Evolutionary conservation across 2,888 invertebrate species (phyloP).

Genomic region (Hipparchia sbordonii): DNA sequence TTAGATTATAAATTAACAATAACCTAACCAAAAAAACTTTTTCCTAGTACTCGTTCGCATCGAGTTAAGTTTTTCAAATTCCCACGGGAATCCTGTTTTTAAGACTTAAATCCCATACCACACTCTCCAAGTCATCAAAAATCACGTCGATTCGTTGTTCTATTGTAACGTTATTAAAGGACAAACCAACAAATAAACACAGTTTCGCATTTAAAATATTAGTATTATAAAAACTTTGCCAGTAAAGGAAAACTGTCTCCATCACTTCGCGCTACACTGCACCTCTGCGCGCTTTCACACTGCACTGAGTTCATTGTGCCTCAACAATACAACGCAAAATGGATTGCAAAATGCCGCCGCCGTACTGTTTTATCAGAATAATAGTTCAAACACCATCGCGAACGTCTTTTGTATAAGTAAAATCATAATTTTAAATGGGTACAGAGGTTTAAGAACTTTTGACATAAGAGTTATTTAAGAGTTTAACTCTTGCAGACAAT

Average conservation of each 20-base stretch:
- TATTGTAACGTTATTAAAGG: no score
- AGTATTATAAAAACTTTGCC: neutral
- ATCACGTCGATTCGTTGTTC: neutral
- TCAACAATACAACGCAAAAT: conserved; percentile 31
- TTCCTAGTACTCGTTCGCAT: no score
- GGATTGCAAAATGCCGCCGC: conserved; percentile 30
- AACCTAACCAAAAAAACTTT: no score
- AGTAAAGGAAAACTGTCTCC: conserved; percentile 9
- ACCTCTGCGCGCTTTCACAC: conserved; percentile 29
- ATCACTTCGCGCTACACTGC: conserved; percentile 30
- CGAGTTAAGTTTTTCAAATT: no score
- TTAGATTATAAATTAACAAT: no score
- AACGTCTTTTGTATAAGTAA: neutral
- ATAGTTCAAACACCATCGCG: conserved; percentile 15
- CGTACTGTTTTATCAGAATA: conserved; percentile 32
- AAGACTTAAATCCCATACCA: no score
- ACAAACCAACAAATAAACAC: no score
- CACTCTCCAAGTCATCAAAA: neutral
- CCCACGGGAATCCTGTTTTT: neutral
- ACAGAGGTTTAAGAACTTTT: no score
- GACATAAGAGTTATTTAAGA: no score
- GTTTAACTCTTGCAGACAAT: no score
- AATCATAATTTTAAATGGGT: neutral
- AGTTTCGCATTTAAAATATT: neutral
- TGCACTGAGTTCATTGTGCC: conserved; percentile 32